A percentile compares a stretch with the other conserved stretches of the same genome.
phyloP scores from a whole-genome alignment of 2,797 vertebrate species.

The Cossypha niveicapilla region DNA sequence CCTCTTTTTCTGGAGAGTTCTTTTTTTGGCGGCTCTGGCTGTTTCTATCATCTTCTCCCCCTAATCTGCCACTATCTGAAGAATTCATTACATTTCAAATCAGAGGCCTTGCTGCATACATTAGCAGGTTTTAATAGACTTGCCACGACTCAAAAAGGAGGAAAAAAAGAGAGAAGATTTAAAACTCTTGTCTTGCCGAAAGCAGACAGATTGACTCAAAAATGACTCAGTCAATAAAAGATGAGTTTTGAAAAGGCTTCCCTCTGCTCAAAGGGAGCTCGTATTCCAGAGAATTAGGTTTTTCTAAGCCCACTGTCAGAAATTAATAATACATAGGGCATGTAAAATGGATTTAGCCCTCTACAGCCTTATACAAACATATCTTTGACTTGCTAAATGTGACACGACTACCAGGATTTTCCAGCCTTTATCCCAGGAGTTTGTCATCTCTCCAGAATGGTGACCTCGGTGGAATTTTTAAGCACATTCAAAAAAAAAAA shows the following conservation, averaged over 20 bases:
- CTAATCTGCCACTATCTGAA: conserved; percentile 65
- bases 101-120: conserved; percentile 49
- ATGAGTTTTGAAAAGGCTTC: conserved; percentile 74
- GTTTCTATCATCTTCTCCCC: conserved; percentile 24
- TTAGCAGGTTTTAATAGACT: conserved; percentile 75
- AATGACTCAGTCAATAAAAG: conserved; percentile 78
- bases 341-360: conserved; percentile 62
- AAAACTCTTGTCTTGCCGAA: conserved; percentile 74
- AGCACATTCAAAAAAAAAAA: background rate
- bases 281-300: conserved; percentile 68
- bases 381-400: conserved; percentile 69
- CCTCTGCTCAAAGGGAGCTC: conserved; percentile 62
- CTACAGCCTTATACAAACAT: conserved; percentile 64
- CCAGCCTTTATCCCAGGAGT: conserved; percentile 52
- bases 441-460: conserved; percentile 48
- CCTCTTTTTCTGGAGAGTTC: conserved; percentile 41
- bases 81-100: conserved; percentile 69
- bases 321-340: conserved; percentile 68
- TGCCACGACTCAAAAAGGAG: conserved; percentile 58
- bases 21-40: conserved; percentile 14
- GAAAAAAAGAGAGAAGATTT: conserved; percentile 68
- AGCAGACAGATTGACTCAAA: conserved; percentile 76
- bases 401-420: conserved; percentile 43
- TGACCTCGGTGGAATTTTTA: conserved; percentile 49
- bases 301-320: conserved; percentile 67